Base-by-base conservation (phyloP, 2,888 invertebrate genomes). In the Aleiodes testaceus region DNA sequence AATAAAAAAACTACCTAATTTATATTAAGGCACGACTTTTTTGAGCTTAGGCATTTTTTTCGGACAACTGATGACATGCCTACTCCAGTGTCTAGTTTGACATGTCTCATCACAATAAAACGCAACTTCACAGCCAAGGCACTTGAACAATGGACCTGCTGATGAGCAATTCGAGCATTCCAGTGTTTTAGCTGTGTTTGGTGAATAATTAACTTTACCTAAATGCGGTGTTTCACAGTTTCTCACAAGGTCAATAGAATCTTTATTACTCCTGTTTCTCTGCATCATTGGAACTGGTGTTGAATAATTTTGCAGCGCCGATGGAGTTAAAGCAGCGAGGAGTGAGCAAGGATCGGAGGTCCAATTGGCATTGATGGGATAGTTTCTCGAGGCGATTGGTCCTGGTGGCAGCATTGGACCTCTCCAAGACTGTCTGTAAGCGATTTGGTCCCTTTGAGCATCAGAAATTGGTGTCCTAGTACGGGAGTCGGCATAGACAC, bases 31-130 rank as follows among this genome's bases (percentile, higher is more conserved):
- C 70, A 72, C 73, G 45, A 87, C 80, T 75, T 86, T 86, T 52
- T 85, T 85, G 5, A 86, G 74, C 63, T 82, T 82, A 36, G 86
- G 86, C 85, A 87, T 86, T 68, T 79, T 84, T 69, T 85, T 85
- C 0, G 84, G 82, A 50, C 86, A 87, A 30, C 78, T 82, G 6
- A 75, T 72, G 2, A 81, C 83, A 66, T 87, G 87, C 14, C 79
- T 61, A 20, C 14, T 72, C 87, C 87, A 87, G 49, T 87, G 87
- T 44, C 81, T 81, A 9, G 79, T 70, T 72, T 87, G 87, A 63
- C 87, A 87, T 12, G 75, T 71, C 72, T 83, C 81, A 67, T 84
- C 79, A 71, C 87, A 87, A 30, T 87, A 87, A 73, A 81, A 81
- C 0, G 81, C 80, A 4, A 77, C 76, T 55, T 84, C 84, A 68